Base-by-base conservation (phyloP, 2,113 vertebrate species). In the Natator depressus region DNA sequence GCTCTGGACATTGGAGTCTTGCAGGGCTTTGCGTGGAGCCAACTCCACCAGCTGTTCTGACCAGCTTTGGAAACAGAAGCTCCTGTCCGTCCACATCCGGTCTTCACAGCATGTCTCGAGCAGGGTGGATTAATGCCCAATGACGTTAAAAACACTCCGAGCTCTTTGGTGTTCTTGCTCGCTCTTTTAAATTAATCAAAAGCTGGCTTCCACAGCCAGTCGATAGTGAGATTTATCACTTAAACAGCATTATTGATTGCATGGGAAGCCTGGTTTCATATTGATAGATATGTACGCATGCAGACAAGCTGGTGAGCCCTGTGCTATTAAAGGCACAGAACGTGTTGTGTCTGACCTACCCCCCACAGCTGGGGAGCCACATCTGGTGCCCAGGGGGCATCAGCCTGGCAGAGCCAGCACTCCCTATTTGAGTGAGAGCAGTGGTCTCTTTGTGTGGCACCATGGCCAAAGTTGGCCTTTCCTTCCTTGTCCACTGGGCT, bases 201-300 rank as follows among this genome's bases (percentile, higher is more conserved):
- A 97, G 87, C 92, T 96, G 95, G 92, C 96, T 95, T 94, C 94
- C 96, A 96, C 91, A 97, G 91, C 89, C 95, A 82, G 91, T 96
- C 97, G 97, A 97, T 96, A 92, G 86, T 85, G 96, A 96, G 94
- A 97, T 92, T 98, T 98, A 97, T 98, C 97, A 98, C 96, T 96
- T 97, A 98, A 98, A 97, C 93, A 97, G 93, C 92, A 24, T 96
- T 98, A 98, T 98, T 97, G 98, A 98, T 98, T 54, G 4, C 89
- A 81, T 35, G 35, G 96, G 95, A 96, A 96, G 95, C 92, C 89
- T 97, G 87, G 57, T 57, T 94, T 95, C 95, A 84, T 96, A 94
- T 90, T 93, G 93, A 86, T 90, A 93, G 90, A 88, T 89, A 42
- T 0, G 0, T 79, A 55, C 72, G 62, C 79, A 10, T 1, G 6